Conservation (phyloP, 2,888 invertebrate species). For the Fragum fragum region DNA sequence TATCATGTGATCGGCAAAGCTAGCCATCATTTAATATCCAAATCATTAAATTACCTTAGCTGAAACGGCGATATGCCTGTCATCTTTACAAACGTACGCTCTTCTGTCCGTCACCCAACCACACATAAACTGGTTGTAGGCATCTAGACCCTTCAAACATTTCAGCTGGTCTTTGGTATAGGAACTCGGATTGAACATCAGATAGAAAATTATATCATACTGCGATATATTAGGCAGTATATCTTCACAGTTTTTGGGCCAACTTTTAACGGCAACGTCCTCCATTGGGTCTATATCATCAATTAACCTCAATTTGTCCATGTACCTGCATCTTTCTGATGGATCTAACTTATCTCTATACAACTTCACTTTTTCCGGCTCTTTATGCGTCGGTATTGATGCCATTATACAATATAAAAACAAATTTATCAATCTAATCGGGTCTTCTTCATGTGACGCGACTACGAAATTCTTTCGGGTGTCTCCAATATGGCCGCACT, state of each 20-base stretch:
- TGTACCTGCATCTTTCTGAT: no score
- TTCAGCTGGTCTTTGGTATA: no score
- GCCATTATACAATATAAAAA: neutral
- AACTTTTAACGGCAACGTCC: neutral
- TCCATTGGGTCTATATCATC: neutral
- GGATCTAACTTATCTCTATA: neutral
- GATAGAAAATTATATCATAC: slow-evolving; percentile 9
- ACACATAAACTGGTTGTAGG: no score
- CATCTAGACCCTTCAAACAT: no score
- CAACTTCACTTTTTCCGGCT: neutral
- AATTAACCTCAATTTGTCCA: neutral
- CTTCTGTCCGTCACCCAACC: no score
- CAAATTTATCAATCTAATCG: neutral
- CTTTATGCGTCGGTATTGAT: neutral
- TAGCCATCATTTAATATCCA: no score
- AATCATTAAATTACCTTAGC: no score
- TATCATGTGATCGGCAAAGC: no score
- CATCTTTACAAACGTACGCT: no score
- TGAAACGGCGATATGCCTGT: no score
- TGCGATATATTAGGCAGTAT: neutral
- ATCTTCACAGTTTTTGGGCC: neutral
- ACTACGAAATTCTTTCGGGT: no score
- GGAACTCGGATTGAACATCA: slow-evolving; percentile 13
- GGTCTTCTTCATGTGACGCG: neutral
- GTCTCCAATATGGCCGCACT: no score